Percentiles rank a stretch among this genome's conserved stretches.
Evolutionary conservation across 2,113 vertebrate species (phyloP).

Genomic region (Odontophorus gujanensis): DNA sequence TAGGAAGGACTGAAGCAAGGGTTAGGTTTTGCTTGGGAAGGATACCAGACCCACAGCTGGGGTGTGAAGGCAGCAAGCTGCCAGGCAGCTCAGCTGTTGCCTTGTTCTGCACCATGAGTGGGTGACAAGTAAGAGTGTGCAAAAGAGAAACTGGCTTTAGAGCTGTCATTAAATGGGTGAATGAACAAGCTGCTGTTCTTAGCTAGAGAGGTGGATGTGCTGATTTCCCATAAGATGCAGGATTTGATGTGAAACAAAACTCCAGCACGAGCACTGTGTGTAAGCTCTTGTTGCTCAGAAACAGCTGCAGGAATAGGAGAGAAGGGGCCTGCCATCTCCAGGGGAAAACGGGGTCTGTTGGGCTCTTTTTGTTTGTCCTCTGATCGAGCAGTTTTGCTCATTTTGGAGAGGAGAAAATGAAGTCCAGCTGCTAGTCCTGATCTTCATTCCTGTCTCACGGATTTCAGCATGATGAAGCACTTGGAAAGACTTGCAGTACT

Average conservation of each 20-base stretch:
- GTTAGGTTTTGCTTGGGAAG: not conserved
- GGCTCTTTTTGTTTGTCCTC: not conserved
- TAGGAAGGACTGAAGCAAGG: not conserved
- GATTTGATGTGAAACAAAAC: not conserved
- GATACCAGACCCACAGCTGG: not conserved
- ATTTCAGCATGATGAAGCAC: not conserved
- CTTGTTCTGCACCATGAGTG: not conserved
- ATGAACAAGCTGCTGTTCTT: not conserved
- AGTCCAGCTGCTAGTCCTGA: slow-evolving; percentile 1
- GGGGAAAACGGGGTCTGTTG: not conserved
- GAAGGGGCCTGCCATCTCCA: not conserved
- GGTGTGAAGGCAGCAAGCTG: not conserved
- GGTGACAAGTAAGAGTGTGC: too few species aligned
- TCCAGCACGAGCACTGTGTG: not conserved
- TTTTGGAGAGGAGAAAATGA: not conserved
- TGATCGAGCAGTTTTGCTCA: not conserved
- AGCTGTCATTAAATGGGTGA: not conserved
- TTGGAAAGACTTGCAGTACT: not conserved
- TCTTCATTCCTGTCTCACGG: not conserved
- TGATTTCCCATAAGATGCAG: not conserved
- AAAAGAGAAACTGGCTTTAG: not conserved
- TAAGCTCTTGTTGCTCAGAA: not conserved
- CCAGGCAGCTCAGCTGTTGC: not conserved
- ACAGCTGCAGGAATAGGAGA: not conserved
- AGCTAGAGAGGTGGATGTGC: not conserved